Conservation (phyloP, 2,113 vertebrate species). For the Bos indicus region DNA sequence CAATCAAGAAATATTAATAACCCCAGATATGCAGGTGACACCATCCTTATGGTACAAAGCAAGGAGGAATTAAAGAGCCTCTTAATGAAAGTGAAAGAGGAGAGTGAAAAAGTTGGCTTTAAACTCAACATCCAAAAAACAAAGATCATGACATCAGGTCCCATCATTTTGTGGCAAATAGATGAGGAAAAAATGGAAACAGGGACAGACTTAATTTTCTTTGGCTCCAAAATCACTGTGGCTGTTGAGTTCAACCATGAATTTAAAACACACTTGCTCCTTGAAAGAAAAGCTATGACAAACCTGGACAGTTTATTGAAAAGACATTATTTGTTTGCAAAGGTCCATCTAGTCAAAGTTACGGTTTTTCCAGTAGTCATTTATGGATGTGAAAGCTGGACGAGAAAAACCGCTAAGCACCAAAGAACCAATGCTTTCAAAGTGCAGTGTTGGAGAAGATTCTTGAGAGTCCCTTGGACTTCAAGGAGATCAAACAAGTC, state of each 20-base stretch:
- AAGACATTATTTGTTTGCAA: neutral
- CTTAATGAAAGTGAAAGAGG: neutral
- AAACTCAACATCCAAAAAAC: neutral
- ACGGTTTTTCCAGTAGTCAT: neutral
- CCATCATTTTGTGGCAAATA: neutral
- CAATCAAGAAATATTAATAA: neutral
- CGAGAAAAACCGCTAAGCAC: neutral
- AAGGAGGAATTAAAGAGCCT: neutral
- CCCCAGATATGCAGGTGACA: neutral
- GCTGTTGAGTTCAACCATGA: neutral
- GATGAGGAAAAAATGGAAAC: neutral
- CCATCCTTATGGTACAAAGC: neutral
- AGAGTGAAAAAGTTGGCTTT: neutral
- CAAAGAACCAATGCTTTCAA: neutral
- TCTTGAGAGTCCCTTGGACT: neutral
- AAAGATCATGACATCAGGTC: neutral
- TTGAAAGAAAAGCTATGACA: neutral
- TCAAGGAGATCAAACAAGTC: neutral
- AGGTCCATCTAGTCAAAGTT: neutral
- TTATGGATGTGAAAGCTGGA: neutral
- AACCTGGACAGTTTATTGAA: neutral
- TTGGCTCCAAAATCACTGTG: neutral
- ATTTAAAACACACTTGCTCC: neutral
- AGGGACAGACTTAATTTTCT: neutral
- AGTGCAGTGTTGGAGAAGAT: neutral